phyloP scores from a whole-genome alignment of 2,113 vertebrate genomes.

The Thryonomys swinderianus region DNA sequence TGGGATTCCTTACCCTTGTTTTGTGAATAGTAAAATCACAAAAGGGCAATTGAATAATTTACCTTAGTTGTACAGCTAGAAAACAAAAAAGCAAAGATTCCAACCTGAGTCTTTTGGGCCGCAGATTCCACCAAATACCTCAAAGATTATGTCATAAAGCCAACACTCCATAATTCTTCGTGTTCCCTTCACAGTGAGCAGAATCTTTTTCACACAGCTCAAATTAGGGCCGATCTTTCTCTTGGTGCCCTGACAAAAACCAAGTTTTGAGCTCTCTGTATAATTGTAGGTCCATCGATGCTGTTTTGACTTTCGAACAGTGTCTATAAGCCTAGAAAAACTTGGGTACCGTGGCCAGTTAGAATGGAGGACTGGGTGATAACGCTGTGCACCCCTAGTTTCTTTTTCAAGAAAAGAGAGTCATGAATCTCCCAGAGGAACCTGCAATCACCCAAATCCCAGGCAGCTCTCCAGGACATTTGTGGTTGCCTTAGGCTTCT shows the following conservation, averaged over 20 bases:
- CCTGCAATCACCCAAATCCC: background rate
- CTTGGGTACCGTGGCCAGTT: background rate
- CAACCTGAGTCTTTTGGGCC: background rate
- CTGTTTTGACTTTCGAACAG: background rate
- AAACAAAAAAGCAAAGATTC: background rate
- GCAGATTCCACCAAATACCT: background rate
- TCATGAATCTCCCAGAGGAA: background rate
- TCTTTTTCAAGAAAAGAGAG: background rate
- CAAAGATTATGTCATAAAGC: background rate
- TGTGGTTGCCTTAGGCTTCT: background rate
- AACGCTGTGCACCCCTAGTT: background rate
- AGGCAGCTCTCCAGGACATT: background rate
- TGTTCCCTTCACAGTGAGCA: background rate
- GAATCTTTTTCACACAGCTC: background rate
- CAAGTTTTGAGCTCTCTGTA: background rate
- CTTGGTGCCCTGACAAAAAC: background rate
- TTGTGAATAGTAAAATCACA: background rate
- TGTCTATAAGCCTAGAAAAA: background rate
- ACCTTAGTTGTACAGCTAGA: background rate
- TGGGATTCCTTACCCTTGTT: background rate
- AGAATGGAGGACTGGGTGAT: background rate
- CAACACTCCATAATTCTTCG: rapidly evolving
- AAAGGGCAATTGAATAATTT: background rate
- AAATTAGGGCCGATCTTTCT: background rate
- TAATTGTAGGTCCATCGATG: background rate